Conservation (phyloP, 2,888 invertebrate genomes). For the Pseudococcus jackbeardsleyi region DNA sequence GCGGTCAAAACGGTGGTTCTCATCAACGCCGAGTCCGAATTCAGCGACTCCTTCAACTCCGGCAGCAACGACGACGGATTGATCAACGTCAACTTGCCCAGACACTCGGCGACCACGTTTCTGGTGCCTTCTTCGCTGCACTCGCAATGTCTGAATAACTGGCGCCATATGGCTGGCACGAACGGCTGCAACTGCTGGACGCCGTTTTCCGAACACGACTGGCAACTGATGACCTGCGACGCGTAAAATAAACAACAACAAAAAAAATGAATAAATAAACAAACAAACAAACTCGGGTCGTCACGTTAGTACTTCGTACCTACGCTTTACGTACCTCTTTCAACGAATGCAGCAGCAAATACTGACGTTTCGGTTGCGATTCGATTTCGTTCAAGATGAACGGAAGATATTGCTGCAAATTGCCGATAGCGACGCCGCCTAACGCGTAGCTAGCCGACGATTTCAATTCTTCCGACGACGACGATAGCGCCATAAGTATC, state of each 20-base stretch:
- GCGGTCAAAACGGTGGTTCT: constrained; percentile 97
- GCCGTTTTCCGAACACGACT: constrained; percentile 81
- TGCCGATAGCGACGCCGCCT: constrained; percentile 96
- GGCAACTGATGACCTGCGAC: constrained; percentile 83
- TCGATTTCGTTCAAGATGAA: constrained; percentile 95
- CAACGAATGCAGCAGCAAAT: constrained; percentile 94
- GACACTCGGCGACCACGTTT: constrained; percentile 98
- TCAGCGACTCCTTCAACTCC: constrained; percentile 85
- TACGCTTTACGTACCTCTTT: constrained; percentile 91
- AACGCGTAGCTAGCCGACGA: constrained; percentile 97
- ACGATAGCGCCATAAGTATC: constrained; percentile 88
- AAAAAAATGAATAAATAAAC: neutral
- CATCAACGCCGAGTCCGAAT: constrained; percentile 86
- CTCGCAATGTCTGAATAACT: constrained; percentile 94
- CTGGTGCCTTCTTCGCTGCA: constrained; percentile 98
- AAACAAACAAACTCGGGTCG: too few species aligned
- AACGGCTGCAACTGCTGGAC: constrained; percentile 83
- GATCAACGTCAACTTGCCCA: constrained; percentile 94
- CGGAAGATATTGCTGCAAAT: constrained; percentile 92
- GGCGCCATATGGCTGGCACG: constrained; percentile 91
- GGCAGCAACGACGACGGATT: constrained; percentile 91
- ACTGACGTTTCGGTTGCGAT: constrained; percentile 93
- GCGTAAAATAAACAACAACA: neutral
- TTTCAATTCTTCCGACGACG: constrained; percentile 95
- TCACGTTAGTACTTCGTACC: too few species aligned